Evolutionary conservation across 2,888 invertebrate genomes (phyloP).

Genomic region (Nomada hirtipes): DNA sequence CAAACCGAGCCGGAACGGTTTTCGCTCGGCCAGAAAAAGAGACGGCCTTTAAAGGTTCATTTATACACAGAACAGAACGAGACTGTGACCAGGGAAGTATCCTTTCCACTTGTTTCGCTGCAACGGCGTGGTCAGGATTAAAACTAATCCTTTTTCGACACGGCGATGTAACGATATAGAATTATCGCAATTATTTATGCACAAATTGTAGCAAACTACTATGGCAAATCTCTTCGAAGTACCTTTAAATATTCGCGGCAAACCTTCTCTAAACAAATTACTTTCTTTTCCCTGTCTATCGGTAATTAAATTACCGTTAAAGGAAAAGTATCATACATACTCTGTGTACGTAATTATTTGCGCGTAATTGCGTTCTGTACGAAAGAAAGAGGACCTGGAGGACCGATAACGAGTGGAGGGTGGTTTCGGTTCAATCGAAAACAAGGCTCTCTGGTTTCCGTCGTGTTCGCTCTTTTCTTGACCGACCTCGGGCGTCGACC

Average conservation of each 20-base stretch:
- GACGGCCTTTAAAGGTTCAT: conserved; percentile 12
- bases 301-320: too few species aligned
- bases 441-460: conserved; percentile 29
- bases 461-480: conserved; percentile 39
- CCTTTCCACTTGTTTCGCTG: conserved; percentile 5
- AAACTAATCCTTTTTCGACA: background rate
- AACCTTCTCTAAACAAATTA: background rate
- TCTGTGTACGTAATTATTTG: conserved; percentile 29
- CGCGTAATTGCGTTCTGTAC: conserved; percentile 18
- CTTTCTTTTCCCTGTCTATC: background rate
- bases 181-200: too few species aligned
- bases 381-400: background rate
- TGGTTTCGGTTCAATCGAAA: conserved; percentile 5
- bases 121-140: too few species aligned
- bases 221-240: too few species aligned
- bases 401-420: conserved; percentile 23
- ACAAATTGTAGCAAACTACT: too few species aligned
- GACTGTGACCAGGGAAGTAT: too few species aligned
- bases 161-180: too few species aligned
- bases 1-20: conserved; percentile 43
- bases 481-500: conserved; percentile 23
- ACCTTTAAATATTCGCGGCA: background rate
- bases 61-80: too few species aligned
- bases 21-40: conserved; percentile 50
- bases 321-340: background rate